These are phyloP conservation scores for Drosophila villosipedis DNA, from an alignment of 2,888 invertebrate species.

Conservation along the genomic window DNA sequence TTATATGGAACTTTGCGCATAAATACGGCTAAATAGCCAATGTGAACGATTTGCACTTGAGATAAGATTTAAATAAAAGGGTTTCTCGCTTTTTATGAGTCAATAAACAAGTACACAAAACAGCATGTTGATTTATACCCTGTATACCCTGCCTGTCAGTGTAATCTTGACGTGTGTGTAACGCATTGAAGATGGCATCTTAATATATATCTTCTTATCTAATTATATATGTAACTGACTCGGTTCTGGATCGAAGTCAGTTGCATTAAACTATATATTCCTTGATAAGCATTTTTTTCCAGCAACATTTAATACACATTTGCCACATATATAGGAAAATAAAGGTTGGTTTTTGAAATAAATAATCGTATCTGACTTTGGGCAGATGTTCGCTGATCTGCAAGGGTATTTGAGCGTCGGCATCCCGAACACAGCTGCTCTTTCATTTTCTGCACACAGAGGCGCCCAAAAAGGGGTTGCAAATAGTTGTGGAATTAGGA, in stretches of 20 bases:
- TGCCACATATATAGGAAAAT: neutral
- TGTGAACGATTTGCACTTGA: conserved; percentile 67
- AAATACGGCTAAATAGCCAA: conserved; percentile 61
- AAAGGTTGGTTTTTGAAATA: neutral
- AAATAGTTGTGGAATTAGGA: neutral
- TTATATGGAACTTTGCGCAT: conserved; percentile 63
- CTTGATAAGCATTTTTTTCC: neutral
- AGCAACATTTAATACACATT: neutral
- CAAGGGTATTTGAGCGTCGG: neutral
- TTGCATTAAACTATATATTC: neutral
- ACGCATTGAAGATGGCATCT: neutral
- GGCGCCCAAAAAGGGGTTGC: conserved; percentile 4
- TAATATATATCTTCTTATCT: neutral
- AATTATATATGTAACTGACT: neutral
- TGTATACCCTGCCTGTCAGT: neutral
- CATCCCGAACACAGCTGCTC: too few relatives aligned
- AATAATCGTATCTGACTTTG: neutral
- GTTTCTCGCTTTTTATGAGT: conserved; percentile 59
- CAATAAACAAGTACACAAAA: conserved; percentile 54
- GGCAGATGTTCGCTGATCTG: neutral
- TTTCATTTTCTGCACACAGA: conserved; percentile 20
- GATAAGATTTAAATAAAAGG: conserved; percentile 56
- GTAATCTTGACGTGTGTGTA: neutral
- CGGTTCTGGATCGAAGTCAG: neutral
- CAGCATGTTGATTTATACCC: conserved; percentile 3